Percentiles rank a stretch among this genome's conserved stretches.
Evolutionary conservation across 2,113 vertebrate genomes (phyloP).

Genomic region (Trogon melanurus): DNA sequence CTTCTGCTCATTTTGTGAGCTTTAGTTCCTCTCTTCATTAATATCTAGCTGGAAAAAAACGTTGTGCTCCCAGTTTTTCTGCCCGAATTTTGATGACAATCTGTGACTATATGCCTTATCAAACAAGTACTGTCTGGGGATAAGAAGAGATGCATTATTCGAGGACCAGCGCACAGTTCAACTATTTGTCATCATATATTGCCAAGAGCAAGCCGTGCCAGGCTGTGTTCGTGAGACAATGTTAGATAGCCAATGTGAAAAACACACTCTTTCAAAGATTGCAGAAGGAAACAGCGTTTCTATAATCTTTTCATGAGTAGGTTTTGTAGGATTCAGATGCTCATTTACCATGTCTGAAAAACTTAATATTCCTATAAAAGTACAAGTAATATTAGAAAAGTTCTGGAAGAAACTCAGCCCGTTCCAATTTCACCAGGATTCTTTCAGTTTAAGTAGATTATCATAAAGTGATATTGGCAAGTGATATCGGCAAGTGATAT

Average conservation of each 20-base stretch:
- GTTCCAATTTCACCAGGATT: slow-evolving; percentile 4
- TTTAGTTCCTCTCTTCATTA: background rate
- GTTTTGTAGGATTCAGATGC: background rate
- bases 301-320: background rate
- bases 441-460: slow-evolving; percentile 48
- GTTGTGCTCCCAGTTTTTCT: background rate
- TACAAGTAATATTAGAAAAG: background rate
- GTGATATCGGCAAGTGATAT: slow-evolving; percentile 36
- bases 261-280: background rate
- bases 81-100: background rate
- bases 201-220: background rate
- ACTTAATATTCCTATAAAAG: background rate
- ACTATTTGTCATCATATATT: background rate
- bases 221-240: background rate
- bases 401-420: background rate
- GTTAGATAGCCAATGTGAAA: background rate
- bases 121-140: background rate
- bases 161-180: background rate
- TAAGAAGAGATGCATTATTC: background rate
- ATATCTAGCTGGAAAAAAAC: background rate
- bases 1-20: background rate
- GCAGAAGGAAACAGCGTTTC: too few relatives aligned
- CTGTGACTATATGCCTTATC: background rate
- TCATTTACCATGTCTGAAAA: background rate
- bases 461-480: slow-evolving; percentile 17